Percentiles rank a stretch among this genome's conserved stretches.
Evolutionary conservation across 2,888 invertebrate species (phyloP).

Genomic region (Papilio elwesi): DNA sequence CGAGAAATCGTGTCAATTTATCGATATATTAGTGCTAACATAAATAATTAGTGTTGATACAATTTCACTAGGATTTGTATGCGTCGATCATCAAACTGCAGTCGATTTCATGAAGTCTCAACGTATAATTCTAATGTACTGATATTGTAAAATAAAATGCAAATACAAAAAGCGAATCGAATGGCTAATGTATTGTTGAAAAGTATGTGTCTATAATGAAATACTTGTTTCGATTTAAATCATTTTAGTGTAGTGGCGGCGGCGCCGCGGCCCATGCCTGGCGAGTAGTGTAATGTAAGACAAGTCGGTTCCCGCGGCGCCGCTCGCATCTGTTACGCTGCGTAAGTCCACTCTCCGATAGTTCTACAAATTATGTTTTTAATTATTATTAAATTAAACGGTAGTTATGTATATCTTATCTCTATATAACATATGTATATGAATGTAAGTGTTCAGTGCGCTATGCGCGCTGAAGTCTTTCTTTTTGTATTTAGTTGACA

Average conservation of each 20-base stretch:
- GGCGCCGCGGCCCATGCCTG: neutral
- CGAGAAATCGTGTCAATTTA: slow-evolving; percentile 16
- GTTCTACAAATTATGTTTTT: slow-evolving; percentile 58
- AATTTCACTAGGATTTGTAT: slow-evolving; percentile 20
- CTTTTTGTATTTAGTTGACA: slow-evolving; percentile 81
- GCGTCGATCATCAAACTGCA: neutral
- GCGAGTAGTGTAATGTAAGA: too few relatives aligned
- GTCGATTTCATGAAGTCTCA: slow-evolving; percentile 27
- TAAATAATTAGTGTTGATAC: slow-evolving; percentile 27
- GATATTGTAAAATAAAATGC: slow-evolving; percentile 31
- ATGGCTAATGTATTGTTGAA: slow-evolving; percentile 13
- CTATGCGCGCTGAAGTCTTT: slow-evolving; percentile 69
- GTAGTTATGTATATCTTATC: slow-evolving; percentile 77
- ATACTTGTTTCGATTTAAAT: slow-evolving; percentile 17
- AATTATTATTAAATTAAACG: slow-evolving; percentile 66
- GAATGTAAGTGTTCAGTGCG: slow-evolving; percentile 75
- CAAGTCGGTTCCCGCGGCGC: slow-evolving; percentile 45
- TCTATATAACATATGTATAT: slow-evolving; percentile 70
- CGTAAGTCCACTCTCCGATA: slow-evolving; percentile 62
- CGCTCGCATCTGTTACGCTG: slow-evolving; percentile 50
- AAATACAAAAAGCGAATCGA: slow-evolving; percentile 25
- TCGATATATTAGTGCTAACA: slow-evolving; percentile 18
- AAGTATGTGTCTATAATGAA: slow-evolving; percentile 33
- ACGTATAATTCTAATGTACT: slow-evolving; percentile 33
- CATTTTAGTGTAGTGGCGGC: slow-evolving; percentile 23